Base-by-base conservation (phyloP, 1,140 invertebrate genomes). In the Drosophila malerkotliana region DNA sequence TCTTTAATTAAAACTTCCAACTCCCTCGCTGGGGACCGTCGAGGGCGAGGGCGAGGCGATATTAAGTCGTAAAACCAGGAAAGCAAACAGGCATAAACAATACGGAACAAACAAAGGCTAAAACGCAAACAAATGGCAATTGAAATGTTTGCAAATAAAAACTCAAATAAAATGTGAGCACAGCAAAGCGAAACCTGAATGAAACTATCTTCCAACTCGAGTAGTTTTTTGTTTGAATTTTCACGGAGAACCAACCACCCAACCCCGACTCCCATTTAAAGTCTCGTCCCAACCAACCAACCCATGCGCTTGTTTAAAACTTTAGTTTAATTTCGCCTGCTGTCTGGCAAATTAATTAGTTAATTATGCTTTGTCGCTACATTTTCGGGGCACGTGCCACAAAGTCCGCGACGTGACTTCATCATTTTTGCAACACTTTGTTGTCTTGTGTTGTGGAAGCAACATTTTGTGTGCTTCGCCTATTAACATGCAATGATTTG, bases 311-410 rank as follows among this genome's bases (percentile, higher is more conserved):
- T 49, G 26, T 24, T 49, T 12, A 15, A 41, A 52, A 66, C 66
- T 82, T 72, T 60, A 62, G 26, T 76, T 76, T 72, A 45, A 48
- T 41, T 49, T 45, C 1, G 41, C 32, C 53, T 44, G 24, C 67
- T 49, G 67, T 72, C 71, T 52, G 57, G 68, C 73, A 71, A 81
- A 87, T 85, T 81, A 85, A 85, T 85, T 85, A 81, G 82, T 76
- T 85, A 77, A 84, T 77, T 87, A 85, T 68, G 67, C 67, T 79
- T 64, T 68, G 62, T 68, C 71, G 73, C 55, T 74, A 54, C 53
- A 77, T 78, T 53, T 14, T 62, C 44, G 37, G 21, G 75, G 73
- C 77, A 84, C 81, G 81, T 84, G 80, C 41, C 60, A 34, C 44
- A 37, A 52, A 45, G 48, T 24, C 48, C 28, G 34, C 56, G 57